Percentiles rank a stretch among this genome's conserved stretches.
Conservation (phyloP, 2,888 invertebrate genomes). For the Rotaria sp. region DNA sequence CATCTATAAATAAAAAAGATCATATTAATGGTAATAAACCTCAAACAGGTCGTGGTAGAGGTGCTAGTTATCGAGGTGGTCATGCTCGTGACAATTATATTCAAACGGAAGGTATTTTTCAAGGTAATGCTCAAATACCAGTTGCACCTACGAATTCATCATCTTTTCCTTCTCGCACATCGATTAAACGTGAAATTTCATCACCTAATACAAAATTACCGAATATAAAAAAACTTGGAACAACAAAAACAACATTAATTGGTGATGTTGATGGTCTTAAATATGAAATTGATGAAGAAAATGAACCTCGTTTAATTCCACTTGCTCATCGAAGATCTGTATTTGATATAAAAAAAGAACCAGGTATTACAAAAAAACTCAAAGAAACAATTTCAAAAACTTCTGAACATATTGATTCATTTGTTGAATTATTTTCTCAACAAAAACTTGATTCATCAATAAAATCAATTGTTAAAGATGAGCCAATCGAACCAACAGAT, state of each 20-base stretch:
- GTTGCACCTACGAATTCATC: background rate
- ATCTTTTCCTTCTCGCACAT: background rate
- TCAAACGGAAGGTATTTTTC: background rate
- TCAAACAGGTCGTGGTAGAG: background rate
- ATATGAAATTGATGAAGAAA: slow-evolving; percentile 28
- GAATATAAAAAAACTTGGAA: background rate
- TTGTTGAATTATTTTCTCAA: background rate
- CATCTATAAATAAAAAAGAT: background rate
- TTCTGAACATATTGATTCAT: background rate
- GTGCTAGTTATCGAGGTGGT: background rate
- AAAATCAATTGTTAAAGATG: background rate
- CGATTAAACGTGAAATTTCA: background rate
- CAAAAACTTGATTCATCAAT: background rate
- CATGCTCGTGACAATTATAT: background rate
- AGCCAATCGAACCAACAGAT: background rate
- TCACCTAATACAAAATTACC: background rate
- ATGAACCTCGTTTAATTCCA: slow-evolving; percentile 8
- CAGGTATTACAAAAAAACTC: background rate
- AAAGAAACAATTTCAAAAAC: background rate
- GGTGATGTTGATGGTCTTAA: background rate
- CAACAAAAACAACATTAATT: background rate
- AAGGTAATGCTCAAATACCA: background rate
- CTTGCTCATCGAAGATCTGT: background rate
- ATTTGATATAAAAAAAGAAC: background rate
- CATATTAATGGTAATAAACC: background rate